phyloP scores from a whole-genome alignment of 37 sponge, comb jelly and placozoan genomes.

The Corticium candelabrum region DNA sequence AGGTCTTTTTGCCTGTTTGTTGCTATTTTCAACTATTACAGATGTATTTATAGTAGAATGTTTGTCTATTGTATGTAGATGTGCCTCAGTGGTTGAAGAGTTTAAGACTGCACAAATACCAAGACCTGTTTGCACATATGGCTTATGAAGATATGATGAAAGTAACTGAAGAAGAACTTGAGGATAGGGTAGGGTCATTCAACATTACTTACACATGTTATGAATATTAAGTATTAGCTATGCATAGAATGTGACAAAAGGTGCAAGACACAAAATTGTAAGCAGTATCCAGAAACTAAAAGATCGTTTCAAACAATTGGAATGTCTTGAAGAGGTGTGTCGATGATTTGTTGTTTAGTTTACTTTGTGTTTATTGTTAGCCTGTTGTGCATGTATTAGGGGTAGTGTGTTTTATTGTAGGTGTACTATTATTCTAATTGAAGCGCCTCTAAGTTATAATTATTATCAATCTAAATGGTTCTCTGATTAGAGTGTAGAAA shows the following conservation, averaged over 20 bases:
- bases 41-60: not conserved
- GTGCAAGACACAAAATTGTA: slow-evolving; percentile 79
- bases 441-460: no score
- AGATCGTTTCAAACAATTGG: slow-evolving; percentile 38
- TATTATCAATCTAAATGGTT: no score
- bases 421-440: no score
- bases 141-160: slow-evolving; percentile 65
- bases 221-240: not conserved
- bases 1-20: no score
- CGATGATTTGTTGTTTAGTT: not conserved
- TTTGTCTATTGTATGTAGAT: slow-evolving; percentile 30
- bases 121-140: slow-evolving; percentile 61
- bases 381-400: no score
- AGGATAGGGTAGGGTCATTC: slow-evolving; percentile 38
- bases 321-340: slow-evolving; percentile 69
- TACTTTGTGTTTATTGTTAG: no score
- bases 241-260: slow-evolving; percentile 70
- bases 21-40: not conserved
- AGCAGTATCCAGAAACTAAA: slow-evolving; percentile 53
- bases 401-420: no score
- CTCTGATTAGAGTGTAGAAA: no score
- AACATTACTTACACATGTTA: not conserved
- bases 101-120: slow-evolving; percentile 86
- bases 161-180: slow-evolving; percentile 50
- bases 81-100: slow-evolving; percentile 78